phyloP scores from a whole-genome alignment of 1,140 invertebrate species.

The Potamilus streckersoni region DNA sequence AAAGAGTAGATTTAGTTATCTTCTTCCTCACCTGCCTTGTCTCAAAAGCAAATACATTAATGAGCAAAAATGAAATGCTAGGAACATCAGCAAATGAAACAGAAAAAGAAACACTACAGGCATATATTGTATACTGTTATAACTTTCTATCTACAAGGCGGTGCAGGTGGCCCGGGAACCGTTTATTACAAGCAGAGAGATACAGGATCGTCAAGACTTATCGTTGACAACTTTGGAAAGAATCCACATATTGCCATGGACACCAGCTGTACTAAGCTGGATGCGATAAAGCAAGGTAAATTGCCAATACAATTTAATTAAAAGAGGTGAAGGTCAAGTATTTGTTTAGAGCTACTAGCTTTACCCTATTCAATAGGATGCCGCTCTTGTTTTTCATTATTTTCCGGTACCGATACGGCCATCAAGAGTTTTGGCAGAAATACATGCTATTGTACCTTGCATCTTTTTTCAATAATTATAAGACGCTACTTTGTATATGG shows the following conservation, averaged over 20 bases:
- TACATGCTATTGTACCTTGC: too few relatives aligned
- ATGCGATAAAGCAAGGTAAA: slow-evolving; percentile 14
- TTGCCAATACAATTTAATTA: not conserved
- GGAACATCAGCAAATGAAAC: not conserved
- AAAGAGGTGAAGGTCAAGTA: not conserved
- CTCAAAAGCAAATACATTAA: not conserved
- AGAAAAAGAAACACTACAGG: not conserved
- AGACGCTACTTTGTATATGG: too few relatives aligned
- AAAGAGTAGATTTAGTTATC: not conserved
- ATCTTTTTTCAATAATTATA: too few relatives aligned
- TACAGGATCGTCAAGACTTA: slow-evolving; percentile 3
- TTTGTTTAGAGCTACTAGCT: not conserved
- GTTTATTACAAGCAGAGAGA: slow-evolving; percentile 10
- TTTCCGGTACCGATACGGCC: too few relatives aligned
- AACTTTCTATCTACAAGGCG: slow-evolving; percentile 7
- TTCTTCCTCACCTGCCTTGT: not conserved
- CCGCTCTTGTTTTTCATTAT: too few relatives aligned
- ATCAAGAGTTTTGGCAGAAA: too few relatives aligned
- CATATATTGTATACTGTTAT: not conserved
- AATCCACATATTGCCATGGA: slow-evolving; percentile 11
- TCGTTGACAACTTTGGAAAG: slow-evolving; percentile 26
- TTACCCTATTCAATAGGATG: not conserved
- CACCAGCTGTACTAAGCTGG: slow-evolving; percentile 5
- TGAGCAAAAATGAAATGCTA: not conserved
- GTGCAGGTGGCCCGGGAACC: slow-evolving; percentile 21